Evolutionary conservation across 2,888 invertebrate genomes (phyloP).

Genomic region (Drosophila falleni): DNA sequence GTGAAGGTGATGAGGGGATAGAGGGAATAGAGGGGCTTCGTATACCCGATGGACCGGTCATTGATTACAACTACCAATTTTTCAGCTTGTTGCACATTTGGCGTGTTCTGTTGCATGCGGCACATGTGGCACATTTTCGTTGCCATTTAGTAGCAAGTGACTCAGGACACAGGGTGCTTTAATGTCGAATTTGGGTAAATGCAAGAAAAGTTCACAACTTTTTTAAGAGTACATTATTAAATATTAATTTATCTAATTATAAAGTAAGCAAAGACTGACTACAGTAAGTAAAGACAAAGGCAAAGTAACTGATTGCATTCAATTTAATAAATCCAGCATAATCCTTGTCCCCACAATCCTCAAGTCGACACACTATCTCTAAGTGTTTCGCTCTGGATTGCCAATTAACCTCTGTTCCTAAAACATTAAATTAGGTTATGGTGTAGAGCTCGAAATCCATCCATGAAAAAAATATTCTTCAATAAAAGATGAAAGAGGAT

Average conservation of each 20-base stretch:
- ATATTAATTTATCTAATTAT: constrained; percentile 6
- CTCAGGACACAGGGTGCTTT: not conserved
- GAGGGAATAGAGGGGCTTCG: not conserved
- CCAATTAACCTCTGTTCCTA: no score
- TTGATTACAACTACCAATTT: constrained; percentile 71
- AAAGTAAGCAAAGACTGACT: no score
- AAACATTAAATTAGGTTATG: no score
- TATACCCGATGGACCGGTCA: constrained; percentile 53
- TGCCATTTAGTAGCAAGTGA: not conserved
- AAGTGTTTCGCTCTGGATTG: no score
- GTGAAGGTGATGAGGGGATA: not conserved
- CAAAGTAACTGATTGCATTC: no score
- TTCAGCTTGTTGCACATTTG: constrained; percentile 71
- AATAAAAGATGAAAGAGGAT: no score
- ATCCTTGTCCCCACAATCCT: no score
- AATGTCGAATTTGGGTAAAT: not conserved
- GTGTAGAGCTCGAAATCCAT: no score
- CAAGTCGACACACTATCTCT: no score
- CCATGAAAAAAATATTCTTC: no score
- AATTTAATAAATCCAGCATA: no score
- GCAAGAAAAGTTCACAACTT: not conserved
- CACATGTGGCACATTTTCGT: constrained; percentile 9
- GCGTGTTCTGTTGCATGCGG: constrained; percentile 54
- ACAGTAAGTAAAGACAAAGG: no score
- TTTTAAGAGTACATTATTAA: constrained; percentile 1